These are phyloP conservation scores for Hypotaenidia philippensis DNA, from an alignment of 2,797 vertebrate genomes.

Conservation along the genomic window DNA sequence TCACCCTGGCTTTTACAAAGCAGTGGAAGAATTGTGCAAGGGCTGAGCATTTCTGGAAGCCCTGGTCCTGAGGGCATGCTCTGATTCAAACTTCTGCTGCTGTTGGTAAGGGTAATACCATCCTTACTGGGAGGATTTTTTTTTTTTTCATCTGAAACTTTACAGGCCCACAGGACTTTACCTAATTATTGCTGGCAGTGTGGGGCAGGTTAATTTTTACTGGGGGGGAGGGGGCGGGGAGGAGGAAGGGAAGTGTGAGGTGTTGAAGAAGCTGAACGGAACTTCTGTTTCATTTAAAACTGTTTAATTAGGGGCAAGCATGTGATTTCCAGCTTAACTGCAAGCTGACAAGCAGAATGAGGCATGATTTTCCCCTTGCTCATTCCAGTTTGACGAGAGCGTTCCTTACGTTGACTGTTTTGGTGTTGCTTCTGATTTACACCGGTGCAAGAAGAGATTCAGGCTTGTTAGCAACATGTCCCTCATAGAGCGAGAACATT, in stretches of 20 bases:
- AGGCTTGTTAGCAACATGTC: constrained; percentile 1
- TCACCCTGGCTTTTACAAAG: not conserved
- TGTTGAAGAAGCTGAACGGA: not conserved
- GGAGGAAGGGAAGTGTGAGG: too few species aligned
- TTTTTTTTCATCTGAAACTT: not conserved
- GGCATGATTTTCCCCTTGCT: not conserved
- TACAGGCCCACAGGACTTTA: not conserved
- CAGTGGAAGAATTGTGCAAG: not conserved
- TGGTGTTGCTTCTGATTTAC: constrained; percentile 45
- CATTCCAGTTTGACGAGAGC: not conserved
- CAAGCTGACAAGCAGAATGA: constrained; percentile 7
- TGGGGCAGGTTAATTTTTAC: not conserved
- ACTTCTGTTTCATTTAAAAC: constrained; percentile 25
- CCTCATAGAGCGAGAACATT: constrained; percentile 29
- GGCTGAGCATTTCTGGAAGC: not conserved
- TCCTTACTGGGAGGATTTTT: not conserved
- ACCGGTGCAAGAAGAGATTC: not conserved
- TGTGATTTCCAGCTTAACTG: constrained; percentile 14
- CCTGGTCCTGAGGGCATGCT: not conserved
- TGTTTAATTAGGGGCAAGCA: not conserved
- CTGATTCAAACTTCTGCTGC: not conserved
- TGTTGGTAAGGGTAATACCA: not conserved
- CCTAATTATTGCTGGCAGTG: not conserved
- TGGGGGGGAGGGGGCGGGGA: not conserved
- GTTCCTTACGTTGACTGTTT: not conserved